Evolutionary conservation across 2,113 vertebrate species (phyloP).

Genomic region (Menura novaehollandiae): DNA sequence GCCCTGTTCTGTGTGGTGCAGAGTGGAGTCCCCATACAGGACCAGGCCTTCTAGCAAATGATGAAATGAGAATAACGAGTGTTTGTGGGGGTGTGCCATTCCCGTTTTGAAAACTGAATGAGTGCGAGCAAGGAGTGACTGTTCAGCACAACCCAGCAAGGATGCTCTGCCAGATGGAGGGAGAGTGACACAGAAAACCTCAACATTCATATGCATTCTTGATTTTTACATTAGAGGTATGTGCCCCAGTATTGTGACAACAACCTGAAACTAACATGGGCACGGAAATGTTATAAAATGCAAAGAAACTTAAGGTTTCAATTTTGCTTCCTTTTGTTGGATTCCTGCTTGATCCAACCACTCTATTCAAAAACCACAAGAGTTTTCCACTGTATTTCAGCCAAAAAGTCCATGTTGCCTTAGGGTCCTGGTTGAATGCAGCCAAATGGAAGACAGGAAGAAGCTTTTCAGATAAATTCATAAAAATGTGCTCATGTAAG

Average conservation of each 20-base stretch:
- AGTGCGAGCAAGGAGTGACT: background rate
- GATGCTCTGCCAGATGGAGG: background rate
- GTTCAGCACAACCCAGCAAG: background rate
- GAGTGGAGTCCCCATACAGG: background rate
- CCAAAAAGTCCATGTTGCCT: background rate
- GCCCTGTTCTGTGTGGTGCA: fast-evolving
- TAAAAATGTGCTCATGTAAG: background rate
- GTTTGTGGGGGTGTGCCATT: background rate
- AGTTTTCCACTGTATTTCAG: constrained; percentile 20
- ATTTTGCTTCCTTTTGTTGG: background rate
- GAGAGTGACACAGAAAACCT: background rate
- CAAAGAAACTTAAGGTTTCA: background rate
- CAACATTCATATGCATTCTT: background rate
- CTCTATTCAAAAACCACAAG: background rate
- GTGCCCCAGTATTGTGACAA: background rate
- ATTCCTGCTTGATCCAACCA: background rate
- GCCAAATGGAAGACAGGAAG: background rate
- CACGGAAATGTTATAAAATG: background rate
- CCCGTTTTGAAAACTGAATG: background rate
- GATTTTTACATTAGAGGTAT: background rate
- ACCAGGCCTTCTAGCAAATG: background rate
- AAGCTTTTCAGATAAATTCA: constrained; percentile 6
- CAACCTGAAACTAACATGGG: background rate
- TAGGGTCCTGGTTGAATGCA: background rate
- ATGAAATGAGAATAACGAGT: background rate